phyloP scores from a whole-genome alignment of 2,888 invertebrate genomes.

The Netelia fuscicornis region DNA sequence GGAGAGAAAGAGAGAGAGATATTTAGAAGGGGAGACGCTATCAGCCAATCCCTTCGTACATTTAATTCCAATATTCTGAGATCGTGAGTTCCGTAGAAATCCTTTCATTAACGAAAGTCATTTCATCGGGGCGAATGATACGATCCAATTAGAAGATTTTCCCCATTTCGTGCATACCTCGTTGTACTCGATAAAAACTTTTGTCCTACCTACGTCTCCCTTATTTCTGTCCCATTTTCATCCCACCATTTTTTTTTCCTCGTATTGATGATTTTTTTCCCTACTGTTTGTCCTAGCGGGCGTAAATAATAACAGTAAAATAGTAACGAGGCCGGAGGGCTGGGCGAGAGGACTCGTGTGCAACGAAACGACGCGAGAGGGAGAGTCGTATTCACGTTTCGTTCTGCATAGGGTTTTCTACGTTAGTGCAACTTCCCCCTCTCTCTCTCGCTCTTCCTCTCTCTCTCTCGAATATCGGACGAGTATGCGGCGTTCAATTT shows the following conservation, averaged over 20 bases:
- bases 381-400: slow-evolving; percentile 10
- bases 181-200: not conserved
- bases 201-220: not conserved
- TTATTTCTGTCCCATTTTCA: not conserved
- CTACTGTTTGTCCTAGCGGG: slow-evolving; percentile 18
- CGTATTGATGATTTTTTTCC: not conserved
- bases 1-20: not conserved
- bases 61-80: slow-evolving; percentile 62
- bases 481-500: slow-evolving; percentile 57
- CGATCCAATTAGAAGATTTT: slow-evolving; percentile 83
- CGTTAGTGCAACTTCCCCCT: not conserved
- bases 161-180: slow-evolving; percentile 69
- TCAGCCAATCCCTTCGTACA: slow-evolving; percentile 40
- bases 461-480: slow-evolving; percentile 13
- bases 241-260: not conserved
- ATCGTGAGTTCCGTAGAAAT: slow-evolving; percentile 46
- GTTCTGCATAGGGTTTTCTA: not conserved
- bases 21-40: slow-evolving; percentile 7
- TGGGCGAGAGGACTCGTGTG: slow-evolving; percentile 12
- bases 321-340: slow-evolving; percentile 31
- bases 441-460: not conserved
- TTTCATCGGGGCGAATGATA: slow-evolving; percentile 78
- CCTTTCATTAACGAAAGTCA: slow-evolving; percentile 78
- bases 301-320: slow-evolving; percentile 56
- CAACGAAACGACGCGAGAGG: slow-evolving; percentile 6